Base-by-base conservation (phyloP, 2,113 vertebrate genomes). In the Condylura cristata region DNA sequence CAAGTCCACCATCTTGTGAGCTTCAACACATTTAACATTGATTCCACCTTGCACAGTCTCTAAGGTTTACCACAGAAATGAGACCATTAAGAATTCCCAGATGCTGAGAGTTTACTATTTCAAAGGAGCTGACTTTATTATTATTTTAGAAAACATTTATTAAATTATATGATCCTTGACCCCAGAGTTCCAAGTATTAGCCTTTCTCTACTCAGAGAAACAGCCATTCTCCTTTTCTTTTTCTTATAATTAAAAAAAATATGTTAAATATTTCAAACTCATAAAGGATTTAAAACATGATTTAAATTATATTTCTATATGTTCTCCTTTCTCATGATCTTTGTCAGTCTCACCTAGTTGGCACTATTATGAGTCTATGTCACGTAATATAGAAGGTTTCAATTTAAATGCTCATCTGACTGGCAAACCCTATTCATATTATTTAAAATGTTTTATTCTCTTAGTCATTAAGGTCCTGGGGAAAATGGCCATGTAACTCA, bases 171-270 rank as follows among this genome's bases (percentile, higher is more conserved):
- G 7, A 72, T 51, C 17, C 56, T 84, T 90, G 46, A 87, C 53
- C 37, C 63, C 17, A 70, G 24, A 90, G 34, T 89, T 37, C 16
- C 20, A 78, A 53, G 12, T 2, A 11, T 94, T 87, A 90, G 48
- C 56, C 92, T 10, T 84, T 92, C 56, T 96, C 10, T 71, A 92
- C 70, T 66, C 28, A 63, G 16, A 92, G 85, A 90, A 80, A 80
- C 74, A 84, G 37, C 34, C 13, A 61, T 48, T 78, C 74, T 56
- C 44, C 12, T 93, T 90, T 48, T 34, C 20, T 80, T 89, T 72
- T 53, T 82, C 66, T 28, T 68, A 76, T 65, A 79, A 66, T 83
- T 84, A 63, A 74, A 65, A 94, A 76, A n/a, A 65, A 94, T 71
- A n/a, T 44, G 46, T 76, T 56, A 72, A 74, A 46, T 72, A 68